A percentile compares a stretch with the other conserved stretches of the same genome.
phyloP scores from a whole-genome alignment of 2,113 vertebrate species.

The Charina bottae region DNA sequence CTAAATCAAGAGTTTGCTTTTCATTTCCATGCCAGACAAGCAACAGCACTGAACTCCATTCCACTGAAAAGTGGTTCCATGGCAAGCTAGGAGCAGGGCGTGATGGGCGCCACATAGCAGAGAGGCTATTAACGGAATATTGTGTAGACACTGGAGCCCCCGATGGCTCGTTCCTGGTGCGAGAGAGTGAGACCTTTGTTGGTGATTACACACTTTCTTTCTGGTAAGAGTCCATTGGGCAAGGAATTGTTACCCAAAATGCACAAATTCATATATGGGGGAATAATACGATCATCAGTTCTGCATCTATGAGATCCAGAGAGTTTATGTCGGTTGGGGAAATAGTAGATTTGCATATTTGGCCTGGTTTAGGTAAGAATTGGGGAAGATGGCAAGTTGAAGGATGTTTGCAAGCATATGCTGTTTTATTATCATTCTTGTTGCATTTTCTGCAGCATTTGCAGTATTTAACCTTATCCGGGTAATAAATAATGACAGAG shows the following conservation, averaged over 20 bases:
- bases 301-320: not conserved
- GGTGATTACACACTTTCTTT: conserved; percentile 99
- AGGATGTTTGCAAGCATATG: not conserved
- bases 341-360: not conserved
- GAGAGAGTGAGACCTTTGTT: conserved; percentile 97
- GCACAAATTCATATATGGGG: not conserved
- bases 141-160: conserved; percentile 93
- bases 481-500: not conserved
- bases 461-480: not conserved
- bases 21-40: not conserved
- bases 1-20: not conserved
- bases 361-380: not conserved
- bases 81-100: conserved; percentile 93
- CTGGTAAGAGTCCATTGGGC: conserved; percentile 76
- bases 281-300: not conserved
- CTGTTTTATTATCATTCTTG: not conserved
- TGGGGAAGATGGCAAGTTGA: not conserved
- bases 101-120: conserved; percentile 94
- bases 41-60: conserved; percentile 91
- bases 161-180: conserved; percentile 94
- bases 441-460: not conserved
- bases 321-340: not conserved
- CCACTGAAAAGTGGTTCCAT: conserved; percentile 96
- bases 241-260: not conserved
- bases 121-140: conserved; percentile 92